phyloP scores from a whole-genome alignment of 1,140 invertebrate genomes.

The Coenobita brevimanus region DNA sequence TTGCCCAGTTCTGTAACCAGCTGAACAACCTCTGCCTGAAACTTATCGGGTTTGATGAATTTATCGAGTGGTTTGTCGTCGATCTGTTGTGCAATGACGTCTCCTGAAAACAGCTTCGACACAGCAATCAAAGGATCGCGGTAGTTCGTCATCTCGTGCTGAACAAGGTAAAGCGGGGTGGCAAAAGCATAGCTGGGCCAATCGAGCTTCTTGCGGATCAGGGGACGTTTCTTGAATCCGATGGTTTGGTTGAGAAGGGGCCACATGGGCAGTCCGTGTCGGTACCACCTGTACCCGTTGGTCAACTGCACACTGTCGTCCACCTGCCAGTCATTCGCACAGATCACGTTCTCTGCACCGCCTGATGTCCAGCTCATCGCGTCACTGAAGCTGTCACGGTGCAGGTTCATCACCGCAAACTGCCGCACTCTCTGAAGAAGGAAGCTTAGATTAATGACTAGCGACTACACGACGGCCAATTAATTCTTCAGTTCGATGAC shows the following conservation, averaged over 20 bases:
- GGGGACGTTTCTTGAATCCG: not conserved
- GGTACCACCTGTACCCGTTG: constrained; percentile 44
- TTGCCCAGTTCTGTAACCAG: not conserved
- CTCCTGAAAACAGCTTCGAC: constrained; percentile 24
- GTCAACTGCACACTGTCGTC: constrained; percentile 14
- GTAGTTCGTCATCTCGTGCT: not conserved
- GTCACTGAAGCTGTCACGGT: constrained; percentile 35
- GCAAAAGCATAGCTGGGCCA: constrained; percentile 38
- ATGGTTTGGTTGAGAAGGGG: constrained; percentile 28
- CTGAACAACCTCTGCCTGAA: not conserved
- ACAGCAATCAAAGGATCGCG: constrained; percentile 18
- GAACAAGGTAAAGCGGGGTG: constrained; percentile 13
- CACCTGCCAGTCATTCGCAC: constrained; percentile 3
- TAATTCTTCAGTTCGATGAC: not conserved
- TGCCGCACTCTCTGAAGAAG: constrained; percentile 19
- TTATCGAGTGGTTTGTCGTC: not conserved
- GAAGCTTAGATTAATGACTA: not conserved
- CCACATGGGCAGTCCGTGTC: constrained; percentile 38
- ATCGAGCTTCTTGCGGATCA: constrained; percentile 11
- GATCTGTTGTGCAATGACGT: not conserved
- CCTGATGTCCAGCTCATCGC: constrained; percentile 23
- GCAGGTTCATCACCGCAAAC: constrained; percentile 23
- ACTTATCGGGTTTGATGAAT: constrained; percentile 1
- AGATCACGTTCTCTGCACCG: constrained; percentile 5
- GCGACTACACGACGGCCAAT: not conserved